These are phyloP conservation scores for Motacilla alba DNA, from an alignment of 2,113 vertebrate genomes.

Conservation along the genomic window DNA sequence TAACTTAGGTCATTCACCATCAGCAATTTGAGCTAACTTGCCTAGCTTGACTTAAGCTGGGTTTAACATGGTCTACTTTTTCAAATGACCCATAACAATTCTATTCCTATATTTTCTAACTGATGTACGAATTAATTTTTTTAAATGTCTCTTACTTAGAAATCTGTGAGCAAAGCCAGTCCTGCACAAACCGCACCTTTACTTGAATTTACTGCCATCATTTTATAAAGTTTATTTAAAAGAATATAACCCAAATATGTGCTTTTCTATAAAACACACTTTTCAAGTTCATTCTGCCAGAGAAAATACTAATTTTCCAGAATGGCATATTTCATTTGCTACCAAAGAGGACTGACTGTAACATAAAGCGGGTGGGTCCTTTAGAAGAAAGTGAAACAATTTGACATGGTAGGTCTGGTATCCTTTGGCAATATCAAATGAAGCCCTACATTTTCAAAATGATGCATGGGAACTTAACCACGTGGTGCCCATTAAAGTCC, in stretches of 20 bases:
- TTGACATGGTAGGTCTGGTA: conserved; percentile 62
- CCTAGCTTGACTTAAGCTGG: not conserved
- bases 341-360: conserved; percentile 46
- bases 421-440: conserved; percentile 62
- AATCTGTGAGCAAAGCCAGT: not conserved
- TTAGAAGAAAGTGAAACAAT: conserved; percentile 63
- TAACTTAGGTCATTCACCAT: not conserved
- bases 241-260: conserved; percentile 32
- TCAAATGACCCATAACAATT: not conserved
- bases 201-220: conserved; percentile 37
- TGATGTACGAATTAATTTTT: not conserved
- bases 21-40: not conserved
- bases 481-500: conserved; percentile 59
- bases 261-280: conserved; percentile 5
- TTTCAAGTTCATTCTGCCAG: conserved; percentile 43
- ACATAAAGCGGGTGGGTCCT: conserved; percentile 43
- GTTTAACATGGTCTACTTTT: not conserved
- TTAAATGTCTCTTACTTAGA: not conserved
- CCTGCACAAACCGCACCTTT: conserved; percentile 20
- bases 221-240: conserved; percentile 51
- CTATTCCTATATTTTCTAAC: not conserved
- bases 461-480: conserved; percentile 57
- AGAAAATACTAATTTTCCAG: conserved; percentile 59
- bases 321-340: conserved; percentile 58
- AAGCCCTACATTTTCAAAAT: conserved; percentile 52